Base-by-base conservation (phyloP, 2,888 invertebrate genomes). In the Catocala fraxini region DNA sequence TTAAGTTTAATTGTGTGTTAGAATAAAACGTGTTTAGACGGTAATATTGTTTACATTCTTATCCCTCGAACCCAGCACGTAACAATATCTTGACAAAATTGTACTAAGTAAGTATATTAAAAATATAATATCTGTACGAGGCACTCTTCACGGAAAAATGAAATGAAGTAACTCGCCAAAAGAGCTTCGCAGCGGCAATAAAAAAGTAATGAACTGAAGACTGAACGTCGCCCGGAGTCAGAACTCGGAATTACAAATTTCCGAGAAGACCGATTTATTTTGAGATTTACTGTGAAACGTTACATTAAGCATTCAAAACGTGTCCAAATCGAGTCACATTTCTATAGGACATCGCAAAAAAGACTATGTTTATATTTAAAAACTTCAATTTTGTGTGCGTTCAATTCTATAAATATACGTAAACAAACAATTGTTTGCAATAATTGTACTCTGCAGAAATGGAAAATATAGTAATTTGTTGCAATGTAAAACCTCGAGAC, bases 191-290 rank as follows among this genome's bases (percentile, higher is more conserved):
- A 52, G 69, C 54, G 63, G 56, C 51, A 76, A 74, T 71, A 80
- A 74, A 75, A 75, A 70, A 59, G 63, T 78, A 81, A 79, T 79
- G 58, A 79, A 80, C 77, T 71, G 61, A 77, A 71, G 68, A 73
- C 77, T 55, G 61, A 74, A 75, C 73, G 64, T 66, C 63, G 60
- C 65, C 56, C 53, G 55, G 58, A 70, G 51, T 62, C 63, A 61
- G 51, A 63, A 61, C 43, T 57, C 52, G 35, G 41, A 56, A 65
- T 61, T 55, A 64, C 49, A 15, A 70, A 49, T 56, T 65, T 48
- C 48, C 25, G 34, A 59, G 51, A 51, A 63, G 11, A 33, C 51
- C 42, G 51, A 59, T 35, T 51, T 60, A 62, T 60, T 73, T 54
- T 49, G 43, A 62, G 35, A 53, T 39, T 66, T 49, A 42, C 63